Evolutionary conservation across 2,888 invertebrate species (phyloP), one percentile per base, ranked within the genome.

Genomic region (Stenurella melanura): DNA sequence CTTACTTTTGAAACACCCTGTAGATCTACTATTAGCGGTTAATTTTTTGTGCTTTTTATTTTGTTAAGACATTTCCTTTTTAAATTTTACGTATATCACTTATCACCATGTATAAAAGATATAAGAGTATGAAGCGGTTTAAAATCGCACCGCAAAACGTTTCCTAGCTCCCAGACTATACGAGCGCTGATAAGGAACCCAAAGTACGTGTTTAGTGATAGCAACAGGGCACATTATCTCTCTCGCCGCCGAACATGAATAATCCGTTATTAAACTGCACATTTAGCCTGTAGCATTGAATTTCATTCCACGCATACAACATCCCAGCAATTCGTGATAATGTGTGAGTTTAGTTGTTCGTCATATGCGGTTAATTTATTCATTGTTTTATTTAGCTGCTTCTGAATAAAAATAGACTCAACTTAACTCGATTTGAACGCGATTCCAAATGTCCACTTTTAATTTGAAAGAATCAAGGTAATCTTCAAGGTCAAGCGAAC

Each of bases 231-330:
- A 56, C 57, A 72, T 72, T 75, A 75, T 71, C 64, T 66, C 63
- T 30, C 61, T 61, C 34, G 18, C 68, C 12, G 54, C 66, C 18
- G 75, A 71, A 68, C 73, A 58, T 64, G 69, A 61, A 73, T 74
- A 74, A 80, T 78, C 76, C 76, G 78, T 80, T 76, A 78, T 78
- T 74, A 80, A 76, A 76, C 74, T 80, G 78, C 79, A 76, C 68
- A 73, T 73, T 73, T 74, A 69, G 78, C 77, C 74, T 64, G 69
- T 26, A 66, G 78, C 74, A 57, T 76, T 75, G 63, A 58, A 58
- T 72, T 71, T 75, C 75, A 72, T 75, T 30, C 58, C 71, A 64
- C 56, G 34, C 30, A 70, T 26, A 18, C 26, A 38, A 11, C 69
- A 74, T 38, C 63, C 57, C 58, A 42, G 50, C 57, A 54, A 50